Percentiles rank a stretch among this genome's conserved stretches.
Conservation (phyloP, 2,797 vertebrate genomes). For the Morus bassanus region DNA sequence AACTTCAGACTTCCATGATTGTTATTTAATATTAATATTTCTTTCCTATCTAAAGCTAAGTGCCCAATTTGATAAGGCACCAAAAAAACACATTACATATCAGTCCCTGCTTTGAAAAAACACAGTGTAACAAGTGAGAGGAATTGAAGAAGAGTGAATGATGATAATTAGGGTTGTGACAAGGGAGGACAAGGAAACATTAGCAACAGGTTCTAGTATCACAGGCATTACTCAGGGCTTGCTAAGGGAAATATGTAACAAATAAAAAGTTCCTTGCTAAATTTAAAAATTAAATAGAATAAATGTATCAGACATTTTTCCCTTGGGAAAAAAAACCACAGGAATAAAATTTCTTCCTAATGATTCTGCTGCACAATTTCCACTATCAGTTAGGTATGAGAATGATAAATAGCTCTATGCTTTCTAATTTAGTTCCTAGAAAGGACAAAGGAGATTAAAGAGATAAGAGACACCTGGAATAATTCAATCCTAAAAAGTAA, state of each 20-base stretch:
- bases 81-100: neutral
- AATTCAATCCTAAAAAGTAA: neutral
- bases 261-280: neutral
- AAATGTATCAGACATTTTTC: neutral
- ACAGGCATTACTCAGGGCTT: neutral
- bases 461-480: neutral
- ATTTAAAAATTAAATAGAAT: neutral
- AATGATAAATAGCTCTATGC: neutral
- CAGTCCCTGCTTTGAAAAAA: neutral
- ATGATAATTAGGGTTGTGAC: neutral
- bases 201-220: neutral
- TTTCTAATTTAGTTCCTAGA: neutral
- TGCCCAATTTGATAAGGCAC: neutral
- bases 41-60: neutral
- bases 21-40: constrained; percentile 5
- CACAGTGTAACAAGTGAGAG: neutral
- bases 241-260: neutral
- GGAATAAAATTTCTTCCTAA: neutral
- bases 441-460: neutral
- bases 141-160: neutral
- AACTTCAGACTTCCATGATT: neutral
- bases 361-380: neutral
- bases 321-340: neutral
- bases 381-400: neutral
- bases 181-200: neutral